phyloP scores from a whole-genome alignment of 2,888 invertebrate genomes.

The Anoncus sp. region DNA sequence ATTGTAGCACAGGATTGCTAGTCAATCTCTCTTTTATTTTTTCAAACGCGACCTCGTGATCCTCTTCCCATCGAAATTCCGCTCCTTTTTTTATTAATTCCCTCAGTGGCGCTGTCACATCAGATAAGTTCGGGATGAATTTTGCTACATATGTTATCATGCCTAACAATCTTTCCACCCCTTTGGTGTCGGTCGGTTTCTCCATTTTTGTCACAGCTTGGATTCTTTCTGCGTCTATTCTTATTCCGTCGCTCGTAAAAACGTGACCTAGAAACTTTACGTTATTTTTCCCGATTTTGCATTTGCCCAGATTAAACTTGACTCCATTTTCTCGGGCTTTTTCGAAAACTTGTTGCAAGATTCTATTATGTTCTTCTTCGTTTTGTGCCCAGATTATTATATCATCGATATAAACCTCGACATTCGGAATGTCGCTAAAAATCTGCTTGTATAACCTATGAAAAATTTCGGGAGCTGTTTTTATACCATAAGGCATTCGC shows the following conservation, averaged over 20 bases:
- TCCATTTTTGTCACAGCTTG: slow-evolving; percentile 53
- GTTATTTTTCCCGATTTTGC: slow-evolving; percentile 44
- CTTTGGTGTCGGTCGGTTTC: slow-evolving; percentile 50
- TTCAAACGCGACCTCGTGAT: slow-evolving; percentile 57
- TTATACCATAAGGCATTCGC: slow-evolving; percentile 72
- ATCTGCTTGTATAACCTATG: slow-evolving; percentile 62
- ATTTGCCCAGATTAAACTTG: slow-evolving; percentile 58
- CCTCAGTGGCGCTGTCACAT: slow-evolving; percentile 45
- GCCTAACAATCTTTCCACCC: slow-evolving; percentile 57
- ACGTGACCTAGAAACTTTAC: slow-evolving; percentile 58
- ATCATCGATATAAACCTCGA: slow-evolving; percentile 64
- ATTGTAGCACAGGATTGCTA: slow-evolving; percentile 56
- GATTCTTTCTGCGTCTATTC: slow-evolving; percentile 49
- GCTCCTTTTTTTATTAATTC: slow-evolving; percentile 53
- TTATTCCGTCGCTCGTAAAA: slow-evolving; percentile 49
- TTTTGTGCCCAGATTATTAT: slow-evolving; percentile 60
- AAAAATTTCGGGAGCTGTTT: slow-evolving; percentile 64
- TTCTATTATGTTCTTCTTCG: slow-evolving; percentile 49
- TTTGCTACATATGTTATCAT: slow-evolving; percentile 63
- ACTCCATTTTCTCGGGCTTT: slow-evolving; percentile 42
- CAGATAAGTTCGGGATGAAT: slow-evolving; percentile 55
- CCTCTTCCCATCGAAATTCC: slow-evolving; percentile 48
- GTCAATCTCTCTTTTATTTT: slow-evolving; percentile 55
- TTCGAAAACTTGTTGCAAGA: slow-evolving; percentile 39
- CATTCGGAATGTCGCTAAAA: slow-evolving; percentile 55